Percentiles rank a stretch among this genome's conserved stretches.
phyloP scores from a whole-genome alignment of 2,888 invertebrate genomes.

The Eutolmus rufibarbis region DNA sequence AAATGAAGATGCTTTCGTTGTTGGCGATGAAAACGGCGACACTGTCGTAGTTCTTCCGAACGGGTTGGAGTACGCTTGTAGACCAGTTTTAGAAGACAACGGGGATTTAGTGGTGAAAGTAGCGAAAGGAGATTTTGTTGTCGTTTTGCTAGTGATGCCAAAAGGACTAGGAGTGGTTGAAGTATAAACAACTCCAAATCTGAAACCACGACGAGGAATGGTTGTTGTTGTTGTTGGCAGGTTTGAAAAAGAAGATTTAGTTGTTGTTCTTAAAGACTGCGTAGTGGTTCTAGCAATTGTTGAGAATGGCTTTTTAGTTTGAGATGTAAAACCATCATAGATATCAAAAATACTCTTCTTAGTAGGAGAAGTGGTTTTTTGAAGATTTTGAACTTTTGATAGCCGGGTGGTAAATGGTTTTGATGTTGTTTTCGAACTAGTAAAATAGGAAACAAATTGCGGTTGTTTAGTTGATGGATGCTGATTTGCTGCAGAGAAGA shows the following conservation, averaged over 20 bases:
- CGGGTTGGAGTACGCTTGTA: background rate
- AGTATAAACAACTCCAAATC: background rate
- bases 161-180: background rate
- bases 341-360: conserved; percentile 35
- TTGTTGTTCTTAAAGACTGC: background rate
- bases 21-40: background rate
- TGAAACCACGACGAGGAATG: background rate
- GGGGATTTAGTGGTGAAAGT: background rate
- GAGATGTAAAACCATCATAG: conserved; percentile 38
- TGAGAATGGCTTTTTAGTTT: background rate
- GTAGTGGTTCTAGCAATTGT: background rate
- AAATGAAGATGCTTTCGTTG: background rate
- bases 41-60: background rate
- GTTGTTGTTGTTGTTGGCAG: background rate
- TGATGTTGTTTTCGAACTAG: background rate
- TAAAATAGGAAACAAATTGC: background rate
- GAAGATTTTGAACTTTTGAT: background rate
- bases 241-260: background rate
- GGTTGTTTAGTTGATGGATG: background rate
- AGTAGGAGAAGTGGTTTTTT: background rate
- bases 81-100: background rate
- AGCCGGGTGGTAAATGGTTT: background rate
- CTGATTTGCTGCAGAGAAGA: background rate
- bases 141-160: background rate
- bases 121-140: background rate